phyloP scores from a whole-genome alignment of 2,113 vertebrate genomes.

The Merops nubicus region DNA sequence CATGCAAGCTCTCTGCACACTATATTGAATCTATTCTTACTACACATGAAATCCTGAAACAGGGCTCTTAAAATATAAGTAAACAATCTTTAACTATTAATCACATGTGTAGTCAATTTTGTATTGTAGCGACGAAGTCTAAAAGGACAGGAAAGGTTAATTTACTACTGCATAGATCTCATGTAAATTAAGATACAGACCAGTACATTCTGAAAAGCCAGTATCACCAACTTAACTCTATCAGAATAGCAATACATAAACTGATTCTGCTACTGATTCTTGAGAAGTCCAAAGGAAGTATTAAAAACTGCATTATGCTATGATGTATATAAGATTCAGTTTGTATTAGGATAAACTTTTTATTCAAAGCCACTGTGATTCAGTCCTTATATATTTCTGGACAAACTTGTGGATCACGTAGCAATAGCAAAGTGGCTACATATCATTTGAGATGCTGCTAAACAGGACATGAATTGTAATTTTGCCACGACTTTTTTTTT shows the following conservation, averaged over 20 bases:
- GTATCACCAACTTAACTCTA: background rate
- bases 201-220: background rate
- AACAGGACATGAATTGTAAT: background rate
- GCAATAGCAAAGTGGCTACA: background rate
- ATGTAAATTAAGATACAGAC: rapidly evolving
- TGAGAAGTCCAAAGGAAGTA: background rate
- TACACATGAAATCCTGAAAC: background rate
- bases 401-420: background rate
- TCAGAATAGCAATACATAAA: background rate
- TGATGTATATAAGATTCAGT: background rate
- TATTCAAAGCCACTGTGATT: background rate
- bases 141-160: background rate
- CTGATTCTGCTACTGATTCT: background rate
- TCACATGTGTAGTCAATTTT: background rate
- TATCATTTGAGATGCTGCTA: background rate
- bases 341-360: background rate
- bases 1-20: background rate
- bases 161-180: background rate
- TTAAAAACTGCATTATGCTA: background rate
- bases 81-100: background rate
- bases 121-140: background rate
- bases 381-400: background rate
- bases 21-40: background rate
- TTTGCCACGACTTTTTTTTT: background rate
- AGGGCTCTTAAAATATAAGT: background rate